These are phyloP conservation scores for Triplophysa tibetana DNA, from an alignment of 2,113 vertebrate genomes.

Conservation along the genomic window DNA sequence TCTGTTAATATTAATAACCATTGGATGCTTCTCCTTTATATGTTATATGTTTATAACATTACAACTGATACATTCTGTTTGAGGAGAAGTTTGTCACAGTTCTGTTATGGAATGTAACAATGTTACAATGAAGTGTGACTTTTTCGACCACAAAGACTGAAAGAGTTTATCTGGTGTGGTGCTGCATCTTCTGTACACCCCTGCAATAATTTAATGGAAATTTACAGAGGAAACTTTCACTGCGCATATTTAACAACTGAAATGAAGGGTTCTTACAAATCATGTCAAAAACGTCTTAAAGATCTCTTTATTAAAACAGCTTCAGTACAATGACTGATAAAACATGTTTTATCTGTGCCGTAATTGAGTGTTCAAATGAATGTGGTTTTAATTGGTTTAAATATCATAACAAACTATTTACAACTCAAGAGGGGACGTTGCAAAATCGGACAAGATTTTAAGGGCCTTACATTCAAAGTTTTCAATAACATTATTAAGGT, in stretches of 20 bases:
- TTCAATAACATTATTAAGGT: no score
- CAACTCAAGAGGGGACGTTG: no score
- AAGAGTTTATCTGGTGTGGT: conserved; percentile 6
- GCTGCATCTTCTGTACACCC: neutral
- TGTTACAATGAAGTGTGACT: conserved; percentile 22
- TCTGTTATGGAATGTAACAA: fast-evolving
- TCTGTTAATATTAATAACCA: no score
- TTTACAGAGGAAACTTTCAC: neutral
- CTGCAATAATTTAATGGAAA: neutral
- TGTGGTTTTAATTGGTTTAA: no score
- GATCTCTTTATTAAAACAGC: no score
- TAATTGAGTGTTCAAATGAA: no score
- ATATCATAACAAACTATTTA: no score
- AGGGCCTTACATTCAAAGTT: no score
- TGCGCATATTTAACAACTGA: neutral
- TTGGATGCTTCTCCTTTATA: conserved; percentile 2
- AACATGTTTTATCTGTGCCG: no score
- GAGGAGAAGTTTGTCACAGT: neutral
- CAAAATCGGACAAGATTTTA: no score
- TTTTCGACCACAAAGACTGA: conserved; percentile 7
- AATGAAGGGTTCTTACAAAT: neutral
- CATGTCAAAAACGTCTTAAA: no score
- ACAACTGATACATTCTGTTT: neutral
- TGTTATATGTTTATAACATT: neutral
- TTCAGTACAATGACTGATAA: no score